Base-by-base conservation (phyloP, 1,140 invertebrate genomes). In the Dendroctonus valens region DNA sequence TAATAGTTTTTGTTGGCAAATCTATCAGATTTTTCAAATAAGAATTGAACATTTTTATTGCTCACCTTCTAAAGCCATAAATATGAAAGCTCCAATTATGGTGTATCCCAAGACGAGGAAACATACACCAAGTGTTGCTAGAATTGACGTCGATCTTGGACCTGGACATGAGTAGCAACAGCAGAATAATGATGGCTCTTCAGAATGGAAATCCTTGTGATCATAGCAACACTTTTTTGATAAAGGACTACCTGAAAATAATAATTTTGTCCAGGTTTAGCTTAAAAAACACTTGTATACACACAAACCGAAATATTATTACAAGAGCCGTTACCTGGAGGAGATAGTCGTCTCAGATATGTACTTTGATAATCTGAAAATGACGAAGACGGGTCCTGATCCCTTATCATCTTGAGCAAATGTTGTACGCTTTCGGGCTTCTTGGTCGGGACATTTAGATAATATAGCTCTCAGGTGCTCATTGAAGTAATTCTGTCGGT, bases 81-180 rank as follows among this genome's bases (percentile, higher is more conserved):
- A 98, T 2, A 93, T 87, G 74, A 97, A 93, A 0, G 93, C 95
- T 7, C 96, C 96, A 46, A 96, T 84, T 0, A 96, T 82, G 40
- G 93, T 93, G 80, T 98, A 98, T 3, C 88, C 88, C 40, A 97
- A 82, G 1, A 97, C 92, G 54, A 96, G 85, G 62, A 87, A 85
- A 75, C 92, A 92, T 37, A 96, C 86, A 40, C 92, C 93, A 5
- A 77, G 54, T 2, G 76, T 77, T 3, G 76, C 76, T 40, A 78
- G 52, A 37, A 78, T 64, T 7, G 77, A 78, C 3, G 77, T 74
- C 8, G 72, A 72, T 53, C 66, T 73, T 8, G 69, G 66, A 2
- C 70, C 72, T 3, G 77, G 73, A 63, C 76, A 78, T 6, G 72
- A 74, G 62, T 78, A 79, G 60, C 77, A 79, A 52, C 77, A 79